A percentile compares a stretch with the other conserved stretches of the same genome.
Conservation (phyloP, 2,888 invertebrate species). For the Hecatera dysodea region DNA sequence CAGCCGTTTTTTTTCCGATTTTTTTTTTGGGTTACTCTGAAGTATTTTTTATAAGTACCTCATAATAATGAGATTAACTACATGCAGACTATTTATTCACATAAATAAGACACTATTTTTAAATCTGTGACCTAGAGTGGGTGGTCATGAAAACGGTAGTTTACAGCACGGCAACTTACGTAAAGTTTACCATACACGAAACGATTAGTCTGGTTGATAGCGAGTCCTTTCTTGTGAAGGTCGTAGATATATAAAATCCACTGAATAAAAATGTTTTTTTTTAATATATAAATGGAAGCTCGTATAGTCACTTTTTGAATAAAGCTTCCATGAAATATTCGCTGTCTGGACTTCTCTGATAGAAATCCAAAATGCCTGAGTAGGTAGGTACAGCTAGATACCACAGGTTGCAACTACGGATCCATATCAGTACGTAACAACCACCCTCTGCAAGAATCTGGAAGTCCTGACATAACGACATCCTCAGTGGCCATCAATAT, state of each 20-base stretch:
- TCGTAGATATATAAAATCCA: constrained; percentile 11
- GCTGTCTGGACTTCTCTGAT: too few relatives aligned
- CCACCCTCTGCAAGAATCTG: too few relatives aligned
- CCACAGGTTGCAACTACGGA: too few relatives aligned
- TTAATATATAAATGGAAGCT: constrained; percentile 20
- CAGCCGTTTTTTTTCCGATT: background rate
- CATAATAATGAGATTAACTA: constrained; percentile 37
- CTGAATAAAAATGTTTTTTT: background rate
- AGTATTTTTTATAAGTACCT: constrained; percentile 18
- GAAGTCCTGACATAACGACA: too few relatives aligned
- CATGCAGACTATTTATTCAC: constrained; percentile 50
- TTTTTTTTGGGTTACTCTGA: background rate
- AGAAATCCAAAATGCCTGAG: background rate
- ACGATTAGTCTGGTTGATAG: constrained; percentile 40
- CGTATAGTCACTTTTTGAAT: background rate
- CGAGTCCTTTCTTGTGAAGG: constrained; percentile 36
- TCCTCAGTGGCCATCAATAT: too few relatives aligned
- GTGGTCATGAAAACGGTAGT: constrained; percentile 71
- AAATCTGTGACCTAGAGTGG: constrained; percentile 75
- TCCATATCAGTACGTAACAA: too few relatives aligned
- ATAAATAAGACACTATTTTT: constrained; percentile 74
- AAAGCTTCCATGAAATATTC: background rate
- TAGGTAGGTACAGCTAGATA: background rate
- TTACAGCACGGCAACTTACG: constrained; percentile 63
- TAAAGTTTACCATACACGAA: constrained; percentile 62